Conservation (phyloP, 2,888 invertebrate genomes). For the Diaphora mendica region DNA sequence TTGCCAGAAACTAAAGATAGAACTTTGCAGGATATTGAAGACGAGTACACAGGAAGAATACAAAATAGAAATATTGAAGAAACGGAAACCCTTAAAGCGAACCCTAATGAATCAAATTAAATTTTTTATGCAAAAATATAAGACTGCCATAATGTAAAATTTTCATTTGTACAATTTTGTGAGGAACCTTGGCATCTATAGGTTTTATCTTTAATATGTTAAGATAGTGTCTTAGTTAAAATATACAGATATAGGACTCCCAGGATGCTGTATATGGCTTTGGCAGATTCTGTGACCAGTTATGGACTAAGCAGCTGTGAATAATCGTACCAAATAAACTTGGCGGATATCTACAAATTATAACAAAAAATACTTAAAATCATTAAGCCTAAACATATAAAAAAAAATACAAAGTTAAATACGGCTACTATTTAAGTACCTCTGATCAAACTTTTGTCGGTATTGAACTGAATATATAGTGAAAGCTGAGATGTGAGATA, state of each 20-base stretch:
- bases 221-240: neutral
- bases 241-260: neutral
- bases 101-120: neutral
- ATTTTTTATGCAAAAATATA: neutral
- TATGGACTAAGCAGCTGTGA: too few species aligned
- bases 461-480: too few species aligned
- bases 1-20: conserved; percentile 89
- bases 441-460: too few species aligned
- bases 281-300: too few species aligned
- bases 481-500: too few species aligned
- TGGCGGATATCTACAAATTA: too few species aligned
- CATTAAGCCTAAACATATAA: too few species aligned
- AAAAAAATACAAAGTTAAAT: too few species aligned
- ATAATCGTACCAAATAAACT: too few species aligned
- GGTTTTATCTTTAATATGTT: neutral
- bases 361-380: too few species aligned
- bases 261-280: too few species aligned
- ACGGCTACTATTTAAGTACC: too few species aligned
- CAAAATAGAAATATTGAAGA: conserved; percentile 17
- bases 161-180: neutral
- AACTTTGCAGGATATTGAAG: conserved; percentile 88
- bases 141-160: neutral
- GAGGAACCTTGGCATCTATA: neutral
- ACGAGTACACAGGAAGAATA: conserved; percentile 73
- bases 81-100: conserved; percentile 14